A percentile compares a stretch with the other conserved stretches of the same genome.
Evolutionary conservation across 53 echinoderm and acorn worm species (phyloP).

Genomic region (Holothuria leucospilota): DNA sequence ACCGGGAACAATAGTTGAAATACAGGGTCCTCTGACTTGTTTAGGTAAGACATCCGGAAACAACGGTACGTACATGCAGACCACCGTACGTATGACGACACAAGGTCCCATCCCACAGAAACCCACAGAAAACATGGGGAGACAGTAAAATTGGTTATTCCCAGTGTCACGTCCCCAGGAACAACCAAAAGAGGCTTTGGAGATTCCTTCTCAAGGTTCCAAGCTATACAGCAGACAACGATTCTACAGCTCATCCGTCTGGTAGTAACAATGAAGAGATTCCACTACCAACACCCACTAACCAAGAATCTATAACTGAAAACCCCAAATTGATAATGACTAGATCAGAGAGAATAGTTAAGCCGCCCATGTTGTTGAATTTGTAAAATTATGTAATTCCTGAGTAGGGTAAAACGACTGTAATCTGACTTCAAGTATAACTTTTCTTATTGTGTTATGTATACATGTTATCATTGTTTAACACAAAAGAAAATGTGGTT

Average conservation of each 20-base stretch:
- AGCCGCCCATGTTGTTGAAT: neutral
- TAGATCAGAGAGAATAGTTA: neutral
- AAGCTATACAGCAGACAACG: neutral
- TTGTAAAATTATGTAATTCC: neutral
- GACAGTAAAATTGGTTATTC: neutral
- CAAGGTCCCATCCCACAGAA: neutral
- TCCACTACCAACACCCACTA: neutral
- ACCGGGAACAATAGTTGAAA: slow-evolving; percentile 40
- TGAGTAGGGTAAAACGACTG: no score
- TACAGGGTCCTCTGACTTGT: slow-evolving; percentile 51
- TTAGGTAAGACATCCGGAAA: slow-evolving; percentile 43
- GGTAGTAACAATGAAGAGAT: neutral
- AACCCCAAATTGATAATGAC: neutral
- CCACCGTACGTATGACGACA: slow-evolving; percentile 44
- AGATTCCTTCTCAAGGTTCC: no score
- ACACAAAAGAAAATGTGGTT: neutral
- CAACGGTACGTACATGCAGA: slow-evolving; percentile 61
- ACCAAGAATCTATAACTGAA: neutral
- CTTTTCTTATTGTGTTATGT: neutral
- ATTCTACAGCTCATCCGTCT: neutral
- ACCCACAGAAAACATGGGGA: neutral
- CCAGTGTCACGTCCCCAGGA: neutral
- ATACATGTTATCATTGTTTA: neutral
- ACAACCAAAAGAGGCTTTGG: no score
- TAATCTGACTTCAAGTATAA: neutral